Evolutionary conservation across 2,888 invertebrate species (phyloP).

Genomic region (Tetanocera ferruginea): DNA sequence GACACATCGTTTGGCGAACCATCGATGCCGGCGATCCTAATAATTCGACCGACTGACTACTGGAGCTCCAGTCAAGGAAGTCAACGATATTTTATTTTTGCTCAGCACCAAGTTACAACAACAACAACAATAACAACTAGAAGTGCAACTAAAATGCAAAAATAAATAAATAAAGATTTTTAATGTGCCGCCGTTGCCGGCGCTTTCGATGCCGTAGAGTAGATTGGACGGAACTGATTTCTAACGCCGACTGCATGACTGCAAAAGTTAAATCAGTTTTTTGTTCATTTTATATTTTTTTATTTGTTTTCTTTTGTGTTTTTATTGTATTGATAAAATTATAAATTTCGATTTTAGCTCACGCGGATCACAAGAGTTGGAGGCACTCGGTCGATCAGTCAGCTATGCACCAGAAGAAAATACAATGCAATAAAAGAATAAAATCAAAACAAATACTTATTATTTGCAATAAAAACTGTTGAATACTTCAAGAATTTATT

Average conservation of each 20-base stretch:
- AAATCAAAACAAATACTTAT: no score
- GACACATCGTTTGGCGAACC: conserved; percentile 5
- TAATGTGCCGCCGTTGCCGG: conserved; percentile 12
- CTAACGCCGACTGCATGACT: background rate
- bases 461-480: no score
- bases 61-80: background rate
- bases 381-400: background rate
- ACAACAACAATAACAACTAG: background rate
- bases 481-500: no score
- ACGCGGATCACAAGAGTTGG: background rate
- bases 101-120: background rate
- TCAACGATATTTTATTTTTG: conserved; percentile 14
- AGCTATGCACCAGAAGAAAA: no score
- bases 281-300: background rate
- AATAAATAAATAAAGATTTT: conserved; percentile 4
- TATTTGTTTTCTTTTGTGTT: background rate
- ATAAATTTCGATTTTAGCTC: conserved; percentile 8
- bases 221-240: background rate
- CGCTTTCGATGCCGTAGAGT: background rate
- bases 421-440: no score
- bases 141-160: background rate
- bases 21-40: conserved; percentile 4
- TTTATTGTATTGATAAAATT: background rate
- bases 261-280: background rate
- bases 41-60: background rate